A percentile compares a stretch with the other conserved stretches of the same genome.
Evolutionary conservation across 1,140 invertebrate species (phyloP).

Genomic region (Drosophila sturtevanti): DNA sequence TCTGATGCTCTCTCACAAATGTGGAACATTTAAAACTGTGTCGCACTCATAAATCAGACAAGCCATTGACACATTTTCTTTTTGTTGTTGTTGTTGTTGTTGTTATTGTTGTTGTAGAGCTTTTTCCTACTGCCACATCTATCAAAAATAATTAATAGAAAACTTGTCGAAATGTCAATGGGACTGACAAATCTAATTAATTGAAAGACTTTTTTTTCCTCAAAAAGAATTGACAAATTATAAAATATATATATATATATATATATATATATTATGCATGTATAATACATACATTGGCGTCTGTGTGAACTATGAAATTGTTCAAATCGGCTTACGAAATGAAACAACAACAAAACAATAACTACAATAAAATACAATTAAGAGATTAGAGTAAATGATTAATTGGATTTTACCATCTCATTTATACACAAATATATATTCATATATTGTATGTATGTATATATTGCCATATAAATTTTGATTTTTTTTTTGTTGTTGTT

Average conservation of each 20-base stretch:
- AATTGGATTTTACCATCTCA: conserved; percentile 52
- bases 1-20: conserved; percentile 17
- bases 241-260: conserved; percentile 36
- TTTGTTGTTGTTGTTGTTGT: neutral
- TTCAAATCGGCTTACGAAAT: conserved; percentile 76
- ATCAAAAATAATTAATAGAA: conserved; percentile 81
- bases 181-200: conserved; percentile 78
- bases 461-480: neutral
- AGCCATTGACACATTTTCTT: conserved; percentile 61
- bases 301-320: conserved; percentile 73
- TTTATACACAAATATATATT: neutral
- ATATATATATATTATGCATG: conserved; percentile 10
- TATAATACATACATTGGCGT: conserved; percentile 26
- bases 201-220: conserved; percentile 38
- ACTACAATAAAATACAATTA: conserved; percentile 76
- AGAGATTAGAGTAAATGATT: conserved; percentile 74
- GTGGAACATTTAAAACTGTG: conserved; percentile 74
- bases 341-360: conserved; percentile 53
- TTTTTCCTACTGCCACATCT: conserved; percentile 51
- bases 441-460: neutral
- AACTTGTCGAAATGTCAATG: conserved; percentile 80
- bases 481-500: conserved; percentile 32
- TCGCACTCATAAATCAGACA: conserved; percentile 68
- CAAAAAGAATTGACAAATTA: conserved; percentile 69
- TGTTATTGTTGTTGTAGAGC: conserved; percentile 2